These are phyloP conservation scores for Thamnaconus septentrionalis DNA, from an alignment of 2,113 vertebrate genomes.

Conservation along the genomic window DNA sequence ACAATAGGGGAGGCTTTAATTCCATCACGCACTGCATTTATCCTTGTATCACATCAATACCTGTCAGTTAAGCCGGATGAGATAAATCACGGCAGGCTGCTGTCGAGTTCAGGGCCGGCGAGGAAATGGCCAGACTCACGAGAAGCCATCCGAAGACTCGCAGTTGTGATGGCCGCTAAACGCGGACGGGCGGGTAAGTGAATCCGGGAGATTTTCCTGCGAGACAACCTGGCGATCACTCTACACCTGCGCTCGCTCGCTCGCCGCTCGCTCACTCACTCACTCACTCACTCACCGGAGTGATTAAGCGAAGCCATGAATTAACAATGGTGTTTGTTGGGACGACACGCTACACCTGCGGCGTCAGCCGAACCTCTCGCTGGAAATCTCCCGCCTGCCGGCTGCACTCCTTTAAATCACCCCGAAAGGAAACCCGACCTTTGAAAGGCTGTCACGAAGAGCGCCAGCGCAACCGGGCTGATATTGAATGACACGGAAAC, in stretches of 20 bases:
- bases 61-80: slow-evolving; percentile 62
- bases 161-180: slow-evolving; percentile 19
- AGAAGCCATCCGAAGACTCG: slow-evolving; percentile 42
- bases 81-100: slow-evolving; percentile 59
- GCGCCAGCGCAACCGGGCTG: slow-evolving; percentile 18
- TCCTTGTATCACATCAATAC: slow-evolving; percentile 72
- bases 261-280: too few species aligned
- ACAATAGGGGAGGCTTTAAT: slow-evolving; percentile 69
- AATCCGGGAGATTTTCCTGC: slow-evolving; percentile 48
- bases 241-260: slow-evolving; percentile 35
- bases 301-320: slow-evolving; percentile 69
- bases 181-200: slow-evolving; percentile 2
- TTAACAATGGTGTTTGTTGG: slow-evolving; percentile 72
- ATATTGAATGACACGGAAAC: slow-evolving; percentile 67
- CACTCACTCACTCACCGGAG: slow-evolving; percentile 32
- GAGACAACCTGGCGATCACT: slow-evolving; percentile 53
- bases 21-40: slow-evolving; percentile 66
- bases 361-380: slow-evolving; percentile 54
- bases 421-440: slow-evolving; percentile 47
- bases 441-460: slow-evolving; percentile 32
- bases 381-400: slow-evolving; percentile 49
- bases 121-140: slow-evolving; percentile 36
- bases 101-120: slow-evolving; percentile 37
- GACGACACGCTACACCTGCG: slow-evolving; percentile 57
- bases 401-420: slow-evolving; percentile 65